Evolutionary conservation across 2,113 vertebrate genomes (phyloP), one percentile per base, ranked within the genome.

Genomic region (Pangasianodon gigas): DNA sequence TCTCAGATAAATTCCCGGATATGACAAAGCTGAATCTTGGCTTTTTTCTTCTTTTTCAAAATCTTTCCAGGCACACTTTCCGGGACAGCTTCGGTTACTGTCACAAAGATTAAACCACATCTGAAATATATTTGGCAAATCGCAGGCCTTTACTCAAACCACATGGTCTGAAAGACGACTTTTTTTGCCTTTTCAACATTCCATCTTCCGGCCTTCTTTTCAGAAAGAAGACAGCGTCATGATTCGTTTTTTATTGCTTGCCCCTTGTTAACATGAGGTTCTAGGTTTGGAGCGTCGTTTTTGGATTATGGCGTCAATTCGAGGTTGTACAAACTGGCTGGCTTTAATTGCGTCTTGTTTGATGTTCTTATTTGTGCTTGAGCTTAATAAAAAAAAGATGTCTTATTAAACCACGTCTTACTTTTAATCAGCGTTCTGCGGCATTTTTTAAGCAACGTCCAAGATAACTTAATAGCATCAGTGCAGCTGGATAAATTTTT

Each of bases 81-180:
- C 92, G 94, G 95, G 92, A 91, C 92, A 93, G 92, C 91, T 93
- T 86, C 91, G 93, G 92, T 92, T 92, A 94, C 94, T 92, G 94
- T 94, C 93, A 94, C 92, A 94, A 92, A 93, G 91, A 83, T 88
- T 84, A 86, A 92, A 93, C 92, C 91, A 95, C 95, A 96, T 95
- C 94, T 96, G 95, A 95, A 89, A 95, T 92, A 91, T 87, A 94
- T 95, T 95, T 95, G 89, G 92, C 92, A 92, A 93, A 94, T 91
- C 90, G 88, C 88, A 90, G 89, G 88, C 74, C 84, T 84, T 95
- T 94, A 95, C 92, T 94, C 88, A 84, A 95, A 94, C 89, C 95
- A 95, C 89, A 95, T 95, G 95, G 92, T 65, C 58, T 16, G 21
- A 85, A 93, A 90, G 79, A 69, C 0, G 2, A 41, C 51, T 32